Evolutionary conservation across 2,888 invertebrate genomes (phyloP), one percentile per base, ranked within the genome.

Genomic region (Cabera pusaria): DNA sequence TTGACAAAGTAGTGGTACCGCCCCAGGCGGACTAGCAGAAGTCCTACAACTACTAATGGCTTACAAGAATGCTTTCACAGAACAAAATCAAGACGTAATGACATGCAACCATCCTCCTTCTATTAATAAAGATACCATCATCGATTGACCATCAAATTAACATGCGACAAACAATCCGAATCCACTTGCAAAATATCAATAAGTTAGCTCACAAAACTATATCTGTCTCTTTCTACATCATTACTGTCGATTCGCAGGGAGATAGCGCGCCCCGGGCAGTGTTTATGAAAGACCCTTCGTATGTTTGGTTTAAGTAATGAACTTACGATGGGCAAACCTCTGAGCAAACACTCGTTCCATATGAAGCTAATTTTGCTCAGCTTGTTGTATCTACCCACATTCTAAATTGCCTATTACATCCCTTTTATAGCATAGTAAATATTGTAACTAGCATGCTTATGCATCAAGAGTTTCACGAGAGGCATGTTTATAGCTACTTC

Each of bases 161-260:
- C n/a, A n/a, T n/a, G n/a, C n/a, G n/a, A n/a, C n/a, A n/a, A n/a
- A n/a, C n/a, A n/a, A n/a, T n/a, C n/a, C n/a, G n/a, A n/a, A n/a
- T n/a, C n/a, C n/a, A n/a, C n/a, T n/a, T n/a, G n/a, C n/a, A n/a
- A n/a, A n/a, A n/a, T n/a, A n/a, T n/a, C n/a, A n/a, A n/a, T n/a
- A n/a, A n/a, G n/a, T n/a, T n/a, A n/a, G n/a, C n/a, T 9, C 7
- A 14, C 28, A 44, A 31, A 39, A 26, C 25, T 39, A 34, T 44
- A 41, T 22, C 56, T 38, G 35, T 67, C 64, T 52, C 62, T 46
- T 47, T 65, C 57, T 51, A 46, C 43, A 11, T 67, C 60, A 65
- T 71, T 67, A 68, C 56, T 37, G 44, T 41, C 48, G 61, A 71
- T 71, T 67, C 59, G 56, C 64, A 54, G 59, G 43, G 46, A 56